These are phyloP conservation scores for Caenorhabditis zanzibari DNA, from an alignment of 2,888 invertebrate genomes.

Conservation along the genomic window DNA sequence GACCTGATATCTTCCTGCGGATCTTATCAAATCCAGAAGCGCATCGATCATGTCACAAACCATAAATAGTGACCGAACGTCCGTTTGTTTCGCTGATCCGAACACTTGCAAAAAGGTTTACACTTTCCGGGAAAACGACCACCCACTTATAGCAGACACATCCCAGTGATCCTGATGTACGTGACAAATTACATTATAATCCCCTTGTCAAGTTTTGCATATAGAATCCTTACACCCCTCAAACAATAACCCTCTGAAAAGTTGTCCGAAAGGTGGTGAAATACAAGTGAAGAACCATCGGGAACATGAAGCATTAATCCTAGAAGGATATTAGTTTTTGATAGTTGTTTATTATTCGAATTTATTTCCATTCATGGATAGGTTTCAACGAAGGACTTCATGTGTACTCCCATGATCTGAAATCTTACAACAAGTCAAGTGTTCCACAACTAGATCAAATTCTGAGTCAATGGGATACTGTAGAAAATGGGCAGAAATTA, in stretches of 20 bases:
- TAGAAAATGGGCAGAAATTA: neutral
- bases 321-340: constrained; percentile 32
- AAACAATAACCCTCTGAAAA: constrained; percentile 23
- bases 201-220: constrained; percentile 27
- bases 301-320: constrained; percentile 49
- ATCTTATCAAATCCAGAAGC: neutral
- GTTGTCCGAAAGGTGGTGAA: constrained; percentile 31
- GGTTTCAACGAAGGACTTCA: constrained; percentile 32
- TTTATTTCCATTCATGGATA: constrained; percentile 3
- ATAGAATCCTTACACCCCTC: constrained; percentile 46
- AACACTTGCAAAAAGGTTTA: neutral
- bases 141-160: constrained; percentile 9
- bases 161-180: constrained; percentile 25
- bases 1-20: neutral
- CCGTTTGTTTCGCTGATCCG: constrained; percentile 43
- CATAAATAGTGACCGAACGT: constrained; percentile 5
- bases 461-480: constrained; percentile 1
- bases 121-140: constrained; percentile 9
- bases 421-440: neutral
- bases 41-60: constrained; percentile 5
- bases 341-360: constrained; percentile 23
- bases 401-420: constrained; percentile 21
- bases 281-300: constrained; percentile 18
- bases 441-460: neutral
- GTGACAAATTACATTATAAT: constrained; percentile 43